Conservation (phyloP, 2,888 invertebrate species). For the Oligia fasciuncula region DNA sequence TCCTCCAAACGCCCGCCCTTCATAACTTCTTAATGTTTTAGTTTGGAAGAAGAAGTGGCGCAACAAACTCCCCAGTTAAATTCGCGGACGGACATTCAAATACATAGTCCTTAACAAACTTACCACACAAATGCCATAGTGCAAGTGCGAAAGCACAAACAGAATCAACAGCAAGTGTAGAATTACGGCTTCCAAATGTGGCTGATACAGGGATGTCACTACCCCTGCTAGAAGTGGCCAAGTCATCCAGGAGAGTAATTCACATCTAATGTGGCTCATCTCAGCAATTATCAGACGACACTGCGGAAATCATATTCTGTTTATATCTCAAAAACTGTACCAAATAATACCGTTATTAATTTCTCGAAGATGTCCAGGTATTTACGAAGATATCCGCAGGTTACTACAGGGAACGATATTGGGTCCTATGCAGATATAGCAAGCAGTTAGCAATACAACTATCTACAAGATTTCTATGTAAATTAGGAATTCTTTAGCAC, state of each 20-base stretch:
- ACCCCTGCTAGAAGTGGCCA: constrained; percentile 92
- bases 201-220: constrained; percentile 84
- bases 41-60: background rate
- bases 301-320: constrained; percentile 86
- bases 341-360: too few relatives aligned
- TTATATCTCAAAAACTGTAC: background rate
- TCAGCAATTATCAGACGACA: constrained; percentile 98
- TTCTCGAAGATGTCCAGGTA: background rate
- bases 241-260: constrained; percentile 94
- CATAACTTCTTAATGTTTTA: background rate
- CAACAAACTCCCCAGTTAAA: background rate
- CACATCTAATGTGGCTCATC: constrained; percentile 97
- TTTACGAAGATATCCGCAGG: background rate
- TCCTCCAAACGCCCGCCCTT: background rate
- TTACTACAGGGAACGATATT: constrained; percentile 21
- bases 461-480: background rate
- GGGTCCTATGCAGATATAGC: constrained; percentile 2
- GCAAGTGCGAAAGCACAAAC: constrained; percentile 94
- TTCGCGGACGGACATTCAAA: background rate
- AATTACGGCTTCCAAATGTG: constrained; percentile 91
- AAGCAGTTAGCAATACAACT: background rate
- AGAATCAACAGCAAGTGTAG: constrained; percentile 93
- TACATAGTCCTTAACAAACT: constrained; percentile 81
- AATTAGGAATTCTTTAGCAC: background rate
- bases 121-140: constrained; percentile 98